Conservation (phyloP, 2,113 vertebrate species). For the Catharus bicknelli region DNA sequence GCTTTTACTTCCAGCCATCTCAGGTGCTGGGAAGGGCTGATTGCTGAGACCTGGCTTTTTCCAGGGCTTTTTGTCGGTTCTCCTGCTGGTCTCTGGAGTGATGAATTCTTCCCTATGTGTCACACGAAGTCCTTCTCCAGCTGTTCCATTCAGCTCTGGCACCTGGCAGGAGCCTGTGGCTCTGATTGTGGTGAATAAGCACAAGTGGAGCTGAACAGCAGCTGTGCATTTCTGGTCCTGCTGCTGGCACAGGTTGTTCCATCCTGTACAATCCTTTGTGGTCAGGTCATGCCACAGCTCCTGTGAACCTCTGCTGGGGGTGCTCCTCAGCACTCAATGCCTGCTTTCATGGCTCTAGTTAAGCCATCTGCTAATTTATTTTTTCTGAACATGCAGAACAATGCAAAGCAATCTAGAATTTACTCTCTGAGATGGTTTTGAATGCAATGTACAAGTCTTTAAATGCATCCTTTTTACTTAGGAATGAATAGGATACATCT, state of each 20-base stretch:
- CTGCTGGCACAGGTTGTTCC: not conserved
- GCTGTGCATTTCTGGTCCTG: not conserved
- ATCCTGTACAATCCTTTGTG: not conserved
- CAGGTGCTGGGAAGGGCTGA: not conserved
- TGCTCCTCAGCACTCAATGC: not conserved
- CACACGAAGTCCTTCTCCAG: not conserved
- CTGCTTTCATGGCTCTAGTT: not conserved
- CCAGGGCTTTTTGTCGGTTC: not conserved
- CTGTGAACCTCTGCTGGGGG: not conserved
- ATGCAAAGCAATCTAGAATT: not conserved
- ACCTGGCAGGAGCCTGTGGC: not conserved
- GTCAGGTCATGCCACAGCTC: not conserved
- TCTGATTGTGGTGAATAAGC: not conserved
- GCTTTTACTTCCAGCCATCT: not conserved
- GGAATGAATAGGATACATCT: not conserved
- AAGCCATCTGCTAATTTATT: not conserved
- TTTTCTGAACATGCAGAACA: not conserved
- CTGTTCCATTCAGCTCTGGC: not conserved
- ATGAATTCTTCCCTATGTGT: not conserved
- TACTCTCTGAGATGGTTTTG: not conserved
- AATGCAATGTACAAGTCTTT: not conserved
- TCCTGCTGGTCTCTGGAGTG: not conserved
- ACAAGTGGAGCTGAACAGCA: not conserved
- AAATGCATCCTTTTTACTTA: not conserved
- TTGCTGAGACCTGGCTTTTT: not conserved